Evolutionary conservation across 2,797 vertebrate genomes (phyloP).

Genomic region (Premnoplex brunnescens): DNA sequence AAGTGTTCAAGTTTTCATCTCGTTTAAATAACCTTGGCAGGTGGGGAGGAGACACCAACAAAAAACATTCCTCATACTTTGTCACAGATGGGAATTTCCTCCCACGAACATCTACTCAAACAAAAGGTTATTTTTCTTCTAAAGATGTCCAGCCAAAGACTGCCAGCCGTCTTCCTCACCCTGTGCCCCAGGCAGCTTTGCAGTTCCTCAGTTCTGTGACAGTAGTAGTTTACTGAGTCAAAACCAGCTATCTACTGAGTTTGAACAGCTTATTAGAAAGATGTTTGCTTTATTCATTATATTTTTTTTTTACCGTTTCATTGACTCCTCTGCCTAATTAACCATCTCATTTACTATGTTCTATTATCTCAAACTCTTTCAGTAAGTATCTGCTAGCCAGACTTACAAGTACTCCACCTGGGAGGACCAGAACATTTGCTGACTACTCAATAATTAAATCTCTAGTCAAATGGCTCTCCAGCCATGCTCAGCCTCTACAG

Average conservation of each 20-base stretch:
- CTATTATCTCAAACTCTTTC: neutral
- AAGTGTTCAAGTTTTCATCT: neutral
- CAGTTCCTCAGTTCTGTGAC: neutral
- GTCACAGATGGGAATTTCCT: neutral
- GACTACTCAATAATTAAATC: neutral
- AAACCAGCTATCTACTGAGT: neutral
- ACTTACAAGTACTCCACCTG: accelerated
- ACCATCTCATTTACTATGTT: neutral
- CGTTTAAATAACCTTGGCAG: neutral
- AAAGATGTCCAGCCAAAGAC: neutral
- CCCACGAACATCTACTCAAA: neutral
- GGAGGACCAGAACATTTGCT: neutral
- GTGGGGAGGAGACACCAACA: neutral
- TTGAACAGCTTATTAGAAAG: neutral
- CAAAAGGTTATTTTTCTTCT: neutral
- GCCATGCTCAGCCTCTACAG: neutral
- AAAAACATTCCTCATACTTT: neutral
- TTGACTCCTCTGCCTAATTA: neutral
- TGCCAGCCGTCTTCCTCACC: neutral
- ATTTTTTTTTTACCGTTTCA: neutral
- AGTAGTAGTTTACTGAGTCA: neutral
- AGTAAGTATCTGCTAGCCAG: neutral
- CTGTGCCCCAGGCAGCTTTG: neutral
- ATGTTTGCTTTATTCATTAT: neutral
- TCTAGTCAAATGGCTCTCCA: neutral